Evolutionary conservation across 1,140 invertebrate species (phyloP).

Genomic region (Dendrolimus kikuchii): DNA sequence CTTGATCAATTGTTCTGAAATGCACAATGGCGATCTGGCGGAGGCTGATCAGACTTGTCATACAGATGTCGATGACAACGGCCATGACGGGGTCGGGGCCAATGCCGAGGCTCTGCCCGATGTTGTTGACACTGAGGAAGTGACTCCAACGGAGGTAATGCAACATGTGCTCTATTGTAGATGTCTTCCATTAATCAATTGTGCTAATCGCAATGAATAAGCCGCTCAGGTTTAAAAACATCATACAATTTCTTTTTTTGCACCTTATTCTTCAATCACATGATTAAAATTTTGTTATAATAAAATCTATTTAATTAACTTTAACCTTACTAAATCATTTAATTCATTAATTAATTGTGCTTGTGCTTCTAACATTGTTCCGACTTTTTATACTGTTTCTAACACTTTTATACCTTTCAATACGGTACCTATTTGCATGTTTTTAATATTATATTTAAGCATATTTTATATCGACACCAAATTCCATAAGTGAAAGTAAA

Average conservation of each 20-base stretch:
- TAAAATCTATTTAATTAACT: too few species aligned
- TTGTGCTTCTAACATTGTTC: too few species aligned
- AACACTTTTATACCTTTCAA: too few species aligned
- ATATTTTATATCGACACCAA: too few species aligned
- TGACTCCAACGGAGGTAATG: conserved; percentile 70
- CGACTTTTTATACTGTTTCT: too few species aligned
- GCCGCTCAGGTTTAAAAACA: too few species aligned
- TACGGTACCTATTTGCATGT: too few species aligned
- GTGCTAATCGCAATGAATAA: conserved; percentile 40
- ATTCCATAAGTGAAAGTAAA: too few species aligned
- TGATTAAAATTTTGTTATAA: neutral
- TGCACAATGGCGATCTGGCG: conserved; percentile 66
- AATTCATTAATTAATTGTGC: too few species aligned
- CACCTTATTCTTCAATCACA: neutral
- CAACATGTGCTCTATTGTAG: conserved; percentile 61
- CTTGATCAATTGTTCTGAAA: conserved; percentile 65
- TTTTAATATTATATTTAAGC: too few species aligned
- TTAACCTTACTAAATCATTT: too few species aligned
- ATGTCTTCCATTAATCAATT: conserved; percentile 59
- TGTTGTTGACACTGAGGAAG: conserved; percentile 68
- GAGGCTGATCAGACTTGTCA: conserved; percentile 67
- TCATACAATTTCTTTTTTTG: too few species aligned
- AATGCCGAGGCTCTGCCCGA: conserved; percentile 55
- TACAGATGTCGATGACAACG: conserved; percentile 35
- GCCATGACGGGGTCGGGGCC: conserved; percentile 24